Base-by-base conservation (phyloP, 2,888 invertebrate species). In the Eristalis arbustorum region DNA sequence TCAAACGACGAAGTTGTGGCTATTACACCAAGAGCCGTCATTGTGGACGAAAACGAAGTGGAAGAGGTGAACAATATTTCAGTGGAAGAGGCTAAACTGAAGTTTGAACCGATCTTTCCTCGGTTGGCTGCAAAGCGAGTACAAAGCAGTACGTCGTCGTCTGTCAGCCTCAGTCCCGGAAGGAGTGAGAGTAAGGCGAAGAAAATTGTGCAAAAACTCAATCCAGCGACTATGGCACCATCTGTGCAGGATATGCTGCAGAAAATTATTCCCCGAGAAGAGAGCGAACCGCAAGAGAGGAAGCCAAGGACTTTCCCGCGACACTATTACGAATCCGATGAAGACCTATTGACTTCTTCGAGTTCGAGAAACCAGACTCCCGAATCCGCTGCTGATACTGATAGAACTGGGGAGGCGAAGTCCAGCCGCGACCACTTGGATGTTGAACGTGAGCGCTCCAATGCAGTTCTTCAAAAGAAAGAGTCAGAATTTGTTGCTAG, bases 191-290 rank as follows among this genome's bases (percentile, higher is more conserved):
- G 90, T 28, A 90, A 90, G 5, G 79, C 91, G 0, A 91, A 90
- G 59, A 89, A 90, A 31, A 91, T 91, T 69, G 81, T 92, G 23
- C 89, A 91, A 8, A 91, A 90, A 73, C 75, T 92, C 14, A 88
- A 90, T 80, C 92, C 92, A 0, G 84, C 89, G 1, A 87, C 89
- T 75, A 92, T 92, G 91, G 89, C 92, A 0, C 92, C 92, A 2
- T 92, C 92, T 1, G 91, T 92, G 0, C 92, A 92, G 83, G 92
- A 92, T 66, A 80, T 92, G 22, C 49, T 92, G 28, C 89, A 90
- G 0, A 89, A 90, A 63, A 88, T 88, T n/a, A 77, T 76, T 56
- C 8, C 13, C 18, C n/a, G 79, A 23, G 3, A 90, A 2, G 69
- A 82, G 0, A 89, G 81, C 34, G 90, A 88, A 37, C 89, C 89